phyloP scores from a whole-genome alignment of 2,888 invertebrate genomes.

The Cheilosia soror region DNA sequence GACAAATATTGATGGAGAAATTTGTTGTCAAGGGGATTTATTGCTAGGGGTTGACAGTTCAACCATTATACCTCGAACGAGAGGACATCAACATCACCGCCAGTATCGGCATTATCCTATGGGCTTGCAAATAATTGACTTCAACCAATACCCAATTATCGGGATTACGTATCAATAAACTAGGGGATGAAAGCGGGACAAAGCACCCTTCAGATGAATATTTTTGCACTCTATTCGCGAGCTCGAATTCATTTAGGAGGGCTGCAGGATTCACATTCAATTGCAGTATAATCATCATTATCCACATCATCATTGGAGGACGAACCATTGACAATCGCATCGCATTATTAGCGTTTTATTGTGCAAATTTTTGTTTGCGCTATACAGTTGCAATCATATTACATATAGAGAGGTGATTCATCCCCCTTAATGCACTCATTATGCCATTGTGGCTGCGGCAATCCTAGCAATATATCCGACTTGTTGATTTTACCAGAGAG shows the following conservation, averaged over 20 bases:
- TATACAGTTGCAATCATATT: slow-evolving; percentile 37
- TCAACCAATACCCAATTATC: slow-evolving; percentile 73
- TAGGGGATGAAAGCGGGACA: slow-evolving; percentile 51
- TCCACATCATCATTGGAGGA: slow-evolving; percentile 15
- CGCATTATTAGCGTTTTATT: slow-evolving; percentile 72
- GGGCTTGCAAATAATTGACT: slow-evolving; percentile 75
- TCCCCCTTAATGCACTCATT: slow-evolving; percentile 14
- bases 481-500: slow-evolving; percentile 65
- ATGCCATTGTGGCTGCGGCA: slow-evolving; percentile 8
- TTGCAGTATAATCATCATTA: slow-evolving; percentile 59
- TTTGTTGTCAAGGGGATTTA: slow-evolving; percentile 59
- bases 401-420: slow-evolving; percentile 13
- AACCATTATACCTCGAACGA: slow-evolving; percentile 32
- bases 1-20: slow-evolving; percentile 58
- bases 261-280: slow-evolving; percentile 37
- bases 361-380: slow-evolving; percentile 61
- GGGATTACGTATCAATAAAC: slow-evolving; percentile 72
- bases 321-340: slow-evolving; percentile 65
- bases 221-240: slow-evolving; percentile 58
- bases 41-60: slow-evolving; percentile 44
- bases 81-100: slow-evolving; percentile 28
- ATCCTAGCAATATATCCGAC: slow-evolving; percentile 20
- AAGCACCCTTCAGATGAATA: slow-evolving; percentile 53
- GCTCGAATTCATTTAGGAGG: slow-evolving; percentile 31
- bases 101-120: slow-evolving; percentile 54